Evolutionary conservation across 2,888 invertebrate genomes (phyloP), one percentile per base, ranked within the genome.

Genomic region (Meandrusa payeni): DNA sequence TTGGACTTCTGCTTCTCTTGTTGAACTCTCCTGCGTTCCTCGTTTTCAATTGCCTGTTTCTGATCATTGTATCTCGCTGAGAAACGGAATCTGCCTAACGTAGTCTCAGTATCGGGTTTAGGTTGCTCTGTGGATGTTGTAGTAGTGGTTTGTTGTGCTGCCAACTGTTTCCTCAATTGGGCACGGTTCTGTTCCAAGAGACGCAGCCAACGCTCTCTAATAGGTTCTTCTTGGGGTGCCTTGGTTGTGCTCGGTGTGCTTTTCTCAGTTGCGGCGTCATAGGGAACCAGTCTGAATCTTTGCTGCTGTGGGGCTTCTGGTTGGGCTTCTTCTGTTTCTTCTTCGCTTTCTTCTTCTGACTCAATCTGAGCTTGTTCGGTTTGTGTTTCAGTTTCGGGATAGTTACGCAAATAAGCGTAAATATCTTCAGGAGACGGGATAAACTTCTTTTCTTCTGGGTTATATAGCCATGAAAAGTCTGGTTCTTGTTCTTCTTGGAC

Each of bases 21-120:
- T 12, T 46, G 54, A 7, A 53, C 55, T 4, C 50, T 51, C 7
- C 57, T 32, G 10, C 73, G 50, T n/a, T 66, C 70, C 44, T 73
- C 70, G 3, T 76, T 52, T 49, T 72, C 73, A 37, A 57, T 58
- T 0, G 61, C 65, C 11, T 64, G 64, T 45, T 64, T 71, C 27
- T 60, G 62, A 5, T 64, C 61, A 29, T 69, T 74, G 49, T 76
- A 70, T 47, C 74, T 69, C 0, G 69, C 46, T 41, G 73, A 53
- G 47, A 74, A 52, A 69, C 76, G 62, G 1, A 70, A 40, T 22
- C 65, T 59, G 15, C 36, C 10, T 5, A 53, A 50, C 5, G 50
- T 50, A 10, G 48, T 47, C 31, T 53, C 53, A 9, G 40, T 29
- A 19, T 45, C 41, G 23, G 28, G 20, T 33, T 27, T 24, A 11